phyloP scores from a whole-genome alignment of 2,888 invertebrate genomes.

The Noctua comes region DNA sequence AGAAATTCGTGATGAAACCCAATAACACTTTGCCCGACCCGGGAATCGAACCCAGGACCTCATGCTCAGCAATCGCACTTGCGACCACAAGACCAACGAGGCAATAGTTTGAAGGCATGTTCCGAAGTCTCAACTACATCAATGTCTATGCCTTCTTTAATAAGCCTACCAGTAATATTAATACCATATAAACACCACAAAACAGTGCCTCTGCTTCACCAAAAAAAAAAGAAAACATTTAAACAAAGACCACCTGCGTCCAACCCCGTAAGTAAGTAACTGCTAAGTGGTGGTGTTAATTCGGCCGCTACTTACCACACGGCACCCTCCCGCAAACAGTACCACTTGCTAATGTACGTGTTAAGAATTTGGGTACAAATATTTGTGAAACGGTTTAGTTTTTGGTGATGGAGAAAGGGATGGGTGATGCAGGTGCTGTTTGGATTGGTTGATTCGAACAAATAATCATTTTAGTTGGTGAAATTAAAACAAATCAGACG shows the following conservation, averaged over 20 bases:
- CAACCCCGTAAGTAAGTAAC: constrained; percentile 83
- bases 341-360: constrained; percentile 77
- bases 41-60: not conserved
- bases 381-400: constrained; percentile 70
- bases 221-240: constrained; percentile 71
- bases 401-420: constrained; percentile 37
- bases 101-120: too few species aligned
- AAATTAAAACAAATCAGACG: not conserved
- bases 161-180: constrained; percentile 3
- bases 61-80: too few species aligned
- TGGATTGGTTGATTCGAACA: not conserved
- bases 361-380: constrained; percentile 81
- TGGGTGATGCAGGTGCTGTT: constrained; percentile 44
- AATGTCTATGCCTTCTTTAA: too few species aligned
- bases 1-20: too few species aligned
- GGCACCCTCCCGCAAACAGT: constrained; percentile 71
- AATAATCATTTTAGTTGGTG: not conserved
- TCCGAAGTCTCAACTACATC: too few species aligned
- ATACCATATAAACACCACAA: constrained; percentile 36
- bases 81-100: too few species aligned
- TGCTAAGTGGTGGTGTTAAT: constrained; percentile 88
- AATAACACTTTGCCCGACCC: not conserved
- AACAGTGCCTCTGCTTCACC: constrained; percentile 19
- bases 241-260: constrained; percentile 89
- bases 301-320: constrained; percentile 73